phyloP scores from a whole-genome alignment of 2,888 invertebrate species.

The Macrosiphum euphorbiae region DNA sequence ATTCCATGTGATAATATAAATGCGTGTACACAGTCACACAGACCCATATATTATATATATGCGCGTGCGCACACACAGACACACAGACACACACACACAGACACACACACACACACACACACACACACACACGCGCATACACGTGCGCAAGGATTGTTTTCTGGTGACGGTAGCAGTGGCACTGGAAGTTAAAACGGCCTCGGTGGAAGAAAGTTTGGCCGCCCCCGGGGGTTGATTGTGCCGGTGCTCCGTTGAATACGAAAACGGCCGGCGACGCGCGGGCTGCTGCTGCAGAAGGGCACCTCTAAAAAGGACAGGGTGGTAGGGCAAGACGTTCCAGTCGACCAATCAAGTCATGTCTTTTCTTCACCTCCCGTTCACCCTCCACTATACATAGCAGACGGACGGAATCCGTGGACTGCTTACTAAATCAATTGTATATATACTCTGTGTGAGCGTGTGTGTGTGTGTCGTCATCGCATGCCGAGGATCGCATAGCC shows the following conservation, averaged over 20 bases:
- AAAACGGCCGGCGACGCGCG: slow-evolving; percentile 26
- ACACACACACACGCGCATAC: neutral
- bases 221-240: slow-evolving; percentile 57
- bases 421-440: slow-evolving; percentile 64
- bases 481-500: slow-evolving; percentile 2
- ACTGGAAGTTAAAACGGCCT: slow-evolving; percentile 50
- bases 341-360: slow-evolving; percentile 50
- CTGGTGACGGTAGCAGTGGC: slow-evolving; percentile 51
- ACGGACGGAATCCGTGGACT: slow-evolving; percentile 62
- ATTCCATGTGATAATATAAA: slow-evolving; percentile 48
- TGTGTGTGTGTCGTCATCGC: slow-evolving; percentile 39
- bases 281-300: slow-evolving; percentile 9
- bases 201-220: slow-evolving; percentile 57
- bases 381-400: neutral
- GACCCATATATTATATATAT: neutral
- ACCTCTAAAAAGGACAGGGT: neutral
- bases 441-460: neutral
- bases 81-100: neutral
- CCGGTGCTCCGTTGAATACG: slow-evolving; percentile 62
- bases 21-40: neutral
- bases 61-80: neutral
- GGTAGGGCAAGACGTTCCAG: slow-evolving; percentile 46
- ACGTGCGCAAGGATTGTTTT: slow-evolving; percentile 33
- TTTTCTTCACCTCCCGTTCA: neutral
- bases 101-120: neutral